phyloP scores from a whole-genome alignment of 1,140 invertebrate species.

The Lasioglossum albipes region DNA sequence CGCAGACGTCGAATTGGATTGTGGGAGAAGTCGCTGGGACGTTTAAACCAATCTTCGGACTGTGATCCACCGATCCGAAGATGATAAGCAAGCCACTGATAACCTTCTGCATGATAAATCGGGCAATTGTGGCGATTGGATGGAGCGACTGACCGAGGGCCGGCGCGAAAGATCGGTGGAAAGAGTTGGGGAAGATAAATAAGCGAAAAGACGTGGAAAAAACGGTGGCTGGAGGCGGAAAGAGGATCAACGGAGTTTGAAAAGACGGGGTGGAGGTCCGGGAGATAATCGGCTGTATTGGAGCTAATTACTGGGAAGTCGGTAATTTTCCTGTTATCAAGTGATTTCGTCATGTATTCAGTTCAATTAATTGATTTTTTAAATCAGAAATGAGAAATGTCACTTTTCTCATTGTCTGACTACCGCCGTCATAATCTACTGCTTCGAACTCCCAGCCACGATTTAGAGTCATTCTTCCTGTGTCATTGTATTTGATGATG shows the following conservation, averaged over 20 bases:
- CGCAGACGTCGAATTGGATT: not conserved
- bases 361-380: no score
- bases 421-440: no score
- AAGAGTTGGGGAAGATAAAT: not conserved
- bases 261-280: no score
- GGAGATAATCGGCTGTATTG: constrained; percentile 48
- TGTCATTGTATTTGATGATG: no score
- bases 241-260: no score
- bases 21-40: not conserved
- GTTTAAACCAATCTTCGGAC: not conserved
- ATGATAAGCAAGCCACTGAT: constrained; percentile 9
- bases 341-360: no score
- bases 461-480: no score
- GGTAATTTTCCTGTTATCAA: not conserved
- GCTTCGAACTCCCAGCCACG: no score
- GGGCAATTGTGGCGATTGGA: constrained; percentile 58
- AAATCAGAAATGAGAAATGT: no score
- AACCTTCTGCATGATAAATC: constrained; percentile 57
- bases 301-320: constrained; percentile 50
- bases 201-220: constrained; percentile 2
- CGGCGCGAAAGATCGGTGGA: not conserved
- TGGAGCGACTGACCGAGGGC: not conserved
- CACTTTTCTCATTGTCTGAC: no score
- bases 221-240: not conserved
- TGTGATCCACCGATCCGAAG: not conserved